Conservation (phyloP, 2,113 vertebrate genomes). For the Seriola aureovittata region DNA sequence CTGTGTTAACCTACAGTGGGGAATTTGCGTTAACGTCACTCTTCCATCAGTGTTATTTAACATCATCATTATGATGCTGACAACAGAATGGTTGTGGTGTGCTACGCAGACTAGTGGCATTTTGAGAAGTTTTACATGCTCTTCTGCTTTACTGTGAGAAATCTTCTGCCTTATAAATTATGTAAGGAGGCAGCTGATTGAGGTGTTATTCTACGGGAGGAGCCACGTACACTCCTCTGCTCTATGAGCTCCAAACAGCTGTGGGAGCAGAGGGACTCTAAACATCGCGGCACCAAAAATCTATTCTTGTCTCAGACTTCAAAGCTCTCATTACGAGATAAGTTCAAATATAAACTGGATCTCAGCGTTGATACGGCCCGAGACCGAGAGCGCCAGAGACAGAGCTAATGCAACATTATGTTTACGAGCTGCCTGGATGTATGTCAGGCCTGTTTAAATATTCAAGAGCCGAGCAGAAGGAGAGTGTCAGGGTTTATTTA, state of each 20-base stretch:
- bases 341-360: conserved; percentile 21
- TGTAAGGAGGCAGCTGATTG: background rate
- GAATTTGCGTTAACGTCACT: too few relatives aligned
- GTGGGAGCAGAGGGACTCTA: background rate
- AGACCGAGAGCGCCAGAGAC: background rate
- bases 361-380: background rate
- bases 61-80: background rate
- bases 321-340: conserved; percentile 29
- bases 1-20: too few relatives aligned
- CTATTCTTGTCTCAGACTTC: conserved; percentile 49
- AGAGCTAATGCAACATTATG: conserved; percentile 29
- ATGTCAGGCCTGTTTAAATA: conserved; percentile 37
- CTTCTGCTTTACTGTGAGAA: background rate
- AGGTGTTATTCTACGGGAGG: background rate
- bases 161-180: background rate
- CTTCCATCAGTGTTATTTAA: too few relatives aligned
- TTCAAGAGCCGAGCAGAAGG: conserved; percentile 34
- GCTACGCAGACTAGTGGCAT: background rate
- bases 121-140: background rate
- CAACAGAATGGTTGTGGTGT: background rate
- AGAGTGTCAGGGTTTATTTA: conserved; percentile 31
- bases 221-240: background rate
- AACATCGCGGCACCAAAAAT: background rate
- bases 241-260: background rate
- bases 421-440: conserved; percentile 6